Evolutionary conservation across 2,797 vertebrate genomes (phyloP).

Genomic region (Garrulus glandarius): DNA sequence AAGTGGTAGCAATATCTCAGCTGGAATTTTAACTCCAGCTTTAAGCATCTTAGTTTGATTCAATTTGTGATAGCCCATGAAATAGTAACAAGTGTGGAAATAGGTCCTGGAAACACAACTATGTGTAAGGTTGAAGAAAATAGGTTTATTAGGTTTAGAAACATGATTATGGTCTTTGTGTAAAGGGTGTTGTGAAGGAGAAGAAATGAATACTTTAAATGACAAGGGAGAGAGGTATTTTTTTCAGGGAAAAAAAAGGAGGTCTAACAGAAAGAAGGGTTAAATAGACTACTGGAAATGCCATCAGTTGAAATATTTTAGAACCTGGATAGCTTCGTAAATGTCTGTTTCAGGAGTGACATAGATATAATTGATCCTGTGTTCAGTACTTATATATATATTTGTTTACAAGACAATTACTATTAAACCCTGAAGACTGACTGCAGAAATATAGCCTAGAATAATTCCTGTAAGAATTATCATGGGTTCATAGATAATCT

Average conservation of each 20-base stretch:
- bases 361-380: neutral
- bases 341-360: neutral
- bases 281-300: neutral
- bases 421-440: neutral
- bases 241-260: neutral
- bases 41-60: neutral
- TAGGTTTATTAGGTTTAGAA: neutral
- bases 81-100: neutral
- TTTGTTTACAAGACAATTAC: neutral
- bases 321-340: neutral
- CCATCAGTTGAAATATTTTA: neutral
- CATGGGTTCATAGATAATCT: neutral
- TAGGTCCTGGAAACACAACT: neutral
- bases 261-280: neutral
- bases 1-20: neutral
- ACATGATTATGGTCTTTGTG: neutral
- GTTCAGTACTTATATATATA: neutral
- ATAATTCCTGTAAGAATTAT: neutral
- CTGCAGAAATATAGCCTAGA: neutral
- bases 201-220: neutral
- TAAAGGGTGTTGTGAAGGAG: neutral
- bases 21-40: neutral
- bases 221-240: neutral
- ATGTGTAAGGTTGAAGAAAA: neutral
- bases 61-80: neutral